Base-by-base conservation (phyloP, 2,113 vertebrate genomes). In the Microcebus griseorufus region DNA sequence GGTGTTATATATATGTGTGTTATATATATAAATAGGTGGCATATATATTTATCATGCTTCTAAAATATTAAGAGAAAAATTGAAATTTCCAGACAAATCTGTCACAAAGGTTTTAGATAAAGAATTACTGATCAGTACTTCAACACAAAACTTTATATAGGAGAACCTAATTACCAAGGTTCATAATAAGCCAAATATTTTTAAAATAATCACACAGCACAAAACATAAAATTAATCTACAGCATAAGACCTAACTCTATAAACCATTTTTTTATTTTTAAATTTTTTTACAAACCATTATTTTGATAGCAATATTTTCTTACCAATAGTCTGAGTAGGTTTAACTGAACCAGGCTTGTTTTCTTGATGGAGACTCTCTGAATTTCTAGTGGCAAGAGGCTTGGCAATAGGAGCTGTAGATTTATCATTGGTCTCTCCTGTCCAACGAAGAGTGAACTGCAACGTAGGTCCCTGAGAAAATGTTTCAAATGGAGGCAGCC, bases 391-490 rank as follows among this genome's bases (percentile, higher is more conserved):
- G 94, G 99, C 99, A 94, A 99, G 99, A 85, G 99, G 99, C 85
- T 99, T 99, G 85, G 99, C 99, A 93, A 99, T 99, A 45, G 99
- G 99, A 95, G 99, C 99, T 73, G 99, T 99, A 94, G 99, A 99
- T 94, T 99, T 99, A 96, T 99, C 99, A 67, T 98, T 99, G 93
- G 99, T 98, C 65, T 99, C 99, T 79, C 99, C 99, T 53, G 99
- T 99, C 99, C 99, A 99, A 25, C 99, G 99, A 98, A 99, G 99
- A 67, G 99, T 99, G 98, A 99, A 99, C 99, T 99, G 99, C 98
- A 99, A 98, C 9, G 99, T 99, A 97, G 99, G 99, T 99, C 99
- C 99, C 99, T 99, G 99, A 99, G 99, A 99, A 99, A 99, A 99
- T 55, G 99, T 99, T 99, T 99, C 99, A 98, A 99, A 99, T 51